phyloP scores from a whole-genome alignment of 2,888 invertebrate genomes.

The Embidobia sp. region DNA sequence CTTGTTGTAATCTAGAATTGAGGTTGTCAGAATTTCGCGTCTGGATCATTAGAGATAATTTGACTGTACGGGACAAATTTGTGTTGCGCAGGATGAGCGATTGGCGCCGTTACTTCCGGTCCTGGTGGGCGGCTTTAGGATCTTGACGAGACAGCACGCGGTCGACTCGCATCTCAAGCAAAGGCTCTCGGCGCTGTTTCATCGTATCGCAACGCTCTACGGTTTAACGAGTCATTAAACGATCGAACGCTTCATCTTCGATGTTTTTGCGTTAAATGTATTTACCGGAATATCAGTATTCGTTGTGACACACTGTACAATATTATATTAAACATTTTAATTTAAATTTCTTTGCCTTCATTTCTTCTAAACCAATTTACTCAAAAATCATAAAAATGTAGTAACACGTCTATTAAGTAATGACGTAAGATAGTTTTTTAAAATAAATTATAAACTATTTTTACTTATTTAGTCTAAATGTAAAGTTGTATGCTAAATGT shows the following conservation, averaged over 20 bases:
- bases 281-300: conserved; percentile 33
- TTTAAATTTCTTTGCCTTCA: conserved; percentile 8
- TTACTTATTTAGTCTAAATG: too few relatives aligned
- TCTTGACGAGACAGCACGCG: conserved; percentile 84
- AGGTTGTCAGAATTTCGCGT: conserved; percentile 51
- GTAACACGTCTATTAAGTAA: too few relatives aligned
- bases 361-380: too few relatives aligned
- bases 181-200: conserved; percentile 83
- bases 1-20: conserved; percentile 50
- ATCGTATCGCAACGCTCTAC: conserved; percentile 82
- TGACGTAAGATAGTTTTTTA: too few relatives aligned
- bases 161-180: conserved; percentile 83
- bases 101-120: conserved; percentile 84
- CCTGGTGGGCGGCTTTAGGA: conserved; percentile 83
- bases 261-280: conserved; percentile 37
- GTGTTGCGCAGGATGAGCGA: conserved; percentile 80
- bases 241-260: conserved; percentile 36
- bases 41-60: conserved; percentile 64
- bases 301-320: conserved; percentile 34
- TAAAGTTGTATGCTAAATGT: too few relatives aligned
- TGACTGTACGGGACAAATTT: conserved; percentile 60
- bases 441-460: too few relatives aligned
- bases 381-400: too few relatives aligned
- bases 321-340: conserved; percentile 46
- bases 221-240: conserved; percentile 78